phyloP scores from a whole-genome alignment of 2,888 invertebrate species.

The Latheticus oryzae region DNA sequence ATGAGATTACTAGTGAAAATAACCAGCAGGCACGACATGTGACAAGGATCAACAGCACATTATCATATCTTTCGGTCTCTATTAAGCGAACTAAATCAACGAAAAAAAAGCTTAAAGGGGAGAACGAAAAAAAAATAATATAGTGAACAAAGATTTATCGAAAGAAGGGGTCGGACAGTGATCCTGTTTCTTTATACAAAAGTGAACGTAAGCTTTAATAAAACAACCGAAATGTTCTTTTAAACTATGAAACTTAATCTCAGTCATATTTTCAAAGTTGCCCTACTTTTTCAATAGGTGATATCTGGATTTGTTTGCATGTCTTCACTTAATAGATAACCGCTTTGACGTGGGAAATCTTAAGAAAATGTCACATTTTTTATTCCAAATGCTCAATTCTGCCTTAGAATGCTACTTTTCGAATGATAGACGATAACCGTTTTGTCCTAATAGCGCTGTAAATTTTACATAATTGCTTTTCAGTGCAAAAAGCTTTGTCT shows the following conservation, averaged over 20 bases:
- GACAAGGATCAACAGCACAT: conserved; percentile 36
- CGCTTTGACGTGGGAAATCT: conserved; percentile 20
- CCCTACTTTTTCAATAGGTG: not conserved
- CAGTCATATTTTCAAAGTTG: conserved; percentile 24
- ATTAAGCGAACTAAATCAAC: conserved; percentile 34
- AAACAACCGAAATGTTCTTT: conserved; percentile 25
- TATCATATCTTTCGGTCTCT: conserved; percentile 35
- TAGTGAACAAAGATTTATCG: conserved; percentile 34
- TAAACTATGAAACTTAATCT: conserved; percentile 12
- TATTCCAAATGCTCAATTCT: conserved; percentile 10
- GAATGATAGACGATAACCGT: conserved; percentile 11
- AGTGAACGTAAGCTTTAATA: conserved; percentile 24
- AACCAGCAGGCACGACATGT: conserved; percentile 34
- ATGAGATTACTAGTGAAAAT: conserved; percentile 31
- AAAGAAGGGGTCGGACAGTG: conserved; percentile 29
- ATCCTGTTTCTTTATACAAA: conserved; percentile 28
- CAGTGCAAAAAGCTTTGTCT: not conserved
- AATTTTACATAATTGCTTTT: conserved; percentile 3
- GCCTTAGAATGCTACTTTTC: conserved; percentile 1
- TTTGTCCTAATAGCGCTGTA: conserved; percentile 4
- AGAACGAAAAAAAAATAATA: conserved; percentile 29
- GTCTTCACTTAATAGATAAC: conserved; percentile 24
- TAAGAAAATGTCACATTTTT: conserved; percentile 15
- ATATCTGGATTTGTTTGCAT: conserved; percentile 2
- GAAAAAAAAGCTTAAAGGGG: conserved; percentile 10